Conservation (phyloP, 1,140 invertebrate species). For the Brachystomella parvula region DNA sequence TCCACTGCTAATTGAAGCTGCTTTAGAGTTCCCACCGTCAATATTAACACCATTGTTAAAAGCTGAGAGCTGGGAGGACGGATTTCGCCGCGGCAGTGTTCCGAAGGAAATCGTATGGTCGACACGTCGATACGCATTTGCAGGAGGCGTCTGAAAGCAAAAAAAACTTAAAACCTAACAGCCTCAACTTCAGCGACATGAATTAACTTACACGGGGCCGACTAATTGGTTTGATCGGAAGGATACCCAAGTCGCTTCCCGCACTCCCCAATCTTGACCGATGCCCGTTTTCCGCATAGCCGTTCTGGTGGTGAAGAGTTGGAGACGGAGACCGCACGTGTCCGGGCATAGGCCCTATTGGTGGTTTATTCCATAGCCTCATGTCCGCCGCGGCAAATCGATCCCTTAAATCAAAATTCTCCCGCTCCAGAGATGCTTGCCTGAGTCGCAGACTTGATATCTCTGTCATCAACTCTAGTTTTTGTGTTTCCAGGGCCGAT, state of each 20-base stretch:
- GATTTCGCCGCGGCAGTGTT: constrained; percentile 33
- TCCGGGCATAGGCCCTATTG: constrained; percentile 35
- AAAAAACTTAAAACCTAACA: not conserved
- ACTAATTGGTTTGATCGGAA: not conserved
- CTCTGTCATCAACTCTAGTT: constrained; percentile 80
- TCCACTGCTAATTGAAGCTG: constrained; percentile 16
- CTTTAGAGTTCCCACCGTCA: not conserved
- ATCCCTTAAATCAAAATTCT: constrained; percentile 63
- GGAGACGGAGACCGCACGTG: not conserved
- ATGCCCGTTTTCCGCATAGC: not conserved
- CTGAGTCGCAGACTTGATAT: constrained; percentile 80
- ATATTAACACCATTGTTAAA: constrained; percentile 17
- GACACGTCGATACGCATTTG: constrained; percentile 37
- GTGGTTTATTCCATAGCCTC: constrained; percentile 44
- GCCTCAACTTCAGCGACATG: not conserved
- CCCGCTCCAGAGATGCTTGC: constrained; percentile 70
- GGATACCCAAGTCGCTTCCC: not conserved
- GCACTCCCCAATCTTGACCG: not conserved
- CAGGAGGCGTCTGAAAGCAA: constrained; percentile 34
- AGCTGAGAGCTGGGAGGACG: constrained; percentile 15
- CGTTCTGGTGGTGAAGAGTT: not conserved
- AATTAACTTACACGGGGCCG: constrained; percentile 8
- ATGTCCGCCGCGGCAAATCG: constrained; percentile 39
- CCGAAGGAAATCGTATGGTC: constrained; percentile 29
- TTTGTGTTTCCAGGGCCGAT: constrained; percentile 84